phyloP scores from a whole-genome alignment of 2,113 vertebrate genomes.

The Nanorana parkeri region DNA sequence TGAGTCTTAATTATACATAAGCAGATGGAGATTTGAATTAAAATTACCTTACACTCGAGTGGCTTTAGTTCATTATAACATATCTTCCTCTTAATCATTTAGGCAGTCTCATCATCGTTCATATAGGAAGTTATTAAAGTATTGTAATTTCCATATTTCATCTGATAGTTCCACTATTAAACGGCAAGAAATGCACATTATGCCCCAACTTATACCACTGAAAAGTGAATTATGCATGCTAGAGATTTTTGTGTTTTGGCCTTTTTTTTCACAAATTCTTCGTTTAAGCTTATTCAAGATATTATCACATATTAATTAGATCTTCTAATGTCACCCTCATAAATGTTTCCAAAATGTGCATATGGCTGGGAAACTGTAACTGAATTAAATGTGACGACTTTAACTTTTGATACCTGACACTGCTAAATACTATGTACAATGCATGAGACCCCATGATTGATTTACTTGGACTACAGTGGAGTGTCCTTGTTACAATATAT shows the following conservation, averaged over 20 bases:
- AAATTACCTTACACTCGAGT: conserved; percentile 89
- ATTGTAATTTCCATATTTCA: conserved; percentile 84
- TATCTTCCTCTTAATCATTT: conserved; percentile 89
- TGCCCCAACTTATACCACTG: conserved; percentile 72
- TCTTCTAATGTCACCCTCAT: neutral
- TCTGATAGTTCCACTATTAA: conserved; percentile 80
- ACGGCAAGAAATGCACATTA: conserved; percentile 76
- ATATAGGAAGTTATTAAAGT: conserved; percentile 83
- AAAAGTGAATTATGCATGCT: conserved; percentile 78
- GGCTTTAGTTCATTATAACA: conserved; percentile 92
- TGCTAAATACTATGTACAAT: neutral
- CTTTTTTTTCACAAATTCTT: conserved; percentile 71
- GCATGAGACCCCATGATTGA: neutral
- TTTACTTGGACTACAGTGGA: too few species aligned
- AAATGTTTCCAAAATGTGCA: neutral
- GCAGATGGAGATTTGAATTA: conserved; percentile 94
- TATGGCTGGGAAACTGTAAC: neutral
- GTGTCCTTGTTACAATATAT: too few species aligned
- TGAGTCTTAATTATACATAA: conserved; percentile 90
- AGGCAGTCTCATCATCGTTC: conserved; percentile 83
- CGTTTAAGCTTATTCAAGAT: conserved; percentile 68
- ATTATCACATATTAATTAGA: conserved; percentile 31
- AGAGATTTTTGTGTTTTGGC: conserved; percentile 72
- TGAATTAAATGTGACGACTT: neutral
- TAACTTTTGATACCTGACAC: neutral